Evolutionary conservation across 2,797 vertebrate species (phyloP).

Genomic region (Carcharodon carcharias): DNA sequence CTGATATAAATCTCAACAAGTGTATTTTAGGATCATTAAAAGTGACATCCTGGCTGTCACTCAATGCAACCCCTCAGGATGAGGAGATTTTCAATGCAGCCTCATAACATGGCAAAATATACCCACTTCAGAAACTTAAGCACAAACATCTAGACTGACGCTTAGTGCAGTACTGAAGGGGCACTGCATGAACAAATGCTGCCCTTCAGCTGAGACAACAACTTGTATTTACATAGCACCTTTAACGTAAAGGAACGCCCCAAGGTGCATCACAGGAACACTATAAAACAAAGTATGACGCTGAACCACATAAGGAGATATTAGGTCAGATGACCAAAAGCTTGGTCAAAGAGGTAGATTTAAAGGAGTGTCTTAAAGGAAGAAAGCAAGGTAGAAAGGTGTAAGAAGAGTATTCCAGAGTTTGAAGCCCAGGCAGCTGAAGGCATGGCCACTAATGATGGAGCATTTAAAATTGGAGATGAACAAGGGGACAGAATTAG

Average conservation of each 20-base stretch:
- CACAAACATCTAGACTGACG: neutral
- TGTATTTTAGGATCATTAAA: neutral
- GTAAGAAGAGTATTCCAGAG: neutral
- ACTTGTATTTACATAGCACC: neutral
- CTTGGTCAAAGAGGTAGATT: neutral
- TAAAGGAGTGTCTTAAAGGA: neutral
- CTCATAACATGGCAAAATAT: neutral
- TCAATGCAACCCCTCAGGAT: neutral
- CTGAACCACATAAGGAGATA: neutral
- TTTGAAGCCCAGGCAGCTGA: no score
- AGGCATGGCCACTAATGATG: neutral
- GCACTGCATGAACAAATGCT: neutral
- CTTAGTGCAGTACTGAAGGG: neutral
- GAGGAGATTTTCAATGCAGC: neutral
- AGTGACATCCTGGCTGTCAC: neutral
- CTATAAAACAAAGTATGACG: neutral
- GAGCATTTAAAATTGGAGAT: neutral
- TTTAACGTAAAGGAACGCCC: neutral
- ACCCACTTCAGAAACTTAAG: neutral
- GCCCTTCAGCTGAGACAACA: neutral
- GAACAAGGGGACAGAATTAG: neutral
- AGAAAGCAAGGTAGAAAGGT: neutral
- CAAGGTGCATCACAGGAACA: neutral
- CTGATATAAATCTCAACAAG: neutral
- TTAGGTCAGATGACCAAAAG: neutral